These are phyloP conservation scores for Spisula subtruncata DNA, from an alignment of 2,888 invertebrate genomes.

Conservation along the genomic window DNA sequence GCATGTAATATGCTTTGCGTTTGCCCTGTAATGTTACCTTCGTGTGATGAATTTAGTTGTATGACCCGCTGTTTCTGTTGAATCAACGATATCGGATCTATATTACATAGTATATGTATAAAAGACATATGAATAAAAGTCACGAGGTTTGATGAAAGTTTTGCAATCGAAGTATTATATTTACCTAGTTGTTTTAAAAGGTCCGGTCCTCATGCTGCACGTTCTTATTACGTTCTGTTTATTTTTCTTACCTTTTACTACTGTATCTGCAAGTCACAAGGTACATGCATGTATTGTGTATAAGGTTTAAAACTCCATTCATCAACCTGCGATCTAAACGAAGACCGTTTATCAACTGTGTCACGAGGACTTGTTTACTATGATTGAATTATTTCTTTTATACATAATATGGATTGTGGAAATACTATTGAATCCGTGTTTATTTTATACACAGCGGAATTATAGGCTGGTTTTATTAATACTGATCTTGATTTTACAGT, in stretches of 20 bases:
- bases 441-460: neutral
- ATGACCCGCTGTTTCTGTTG: too few relatives aligned
- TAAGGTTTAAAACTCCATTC: neutral
- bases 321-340: neutral
- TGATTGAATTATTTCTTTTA: slow-evolving; percentile 10
- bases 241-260: neutral
- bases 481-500: neutral
- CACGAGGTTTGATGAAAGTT: neutral
- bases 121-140: neutral
- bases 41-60: too few relatives aligned
- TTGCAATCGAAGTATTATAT: neutral
- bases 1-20: too few relatives aligned
- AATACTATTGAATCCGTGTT: neutral
- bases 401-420: slow-evolving; percentile 4
- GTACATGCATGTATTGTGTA: slow-evolving; percentile 4
- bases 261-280: neutral
- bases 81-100: too few relatives aligned
- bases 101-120: neutral
- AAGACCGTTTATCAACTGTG: neutral
- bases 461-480: slow-evolving; percentile 5
- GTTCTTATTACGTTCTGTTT: neutral
- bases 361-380: neutral
- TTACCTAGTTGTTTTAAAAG: neutral
- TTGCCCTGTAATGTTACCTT: too few relatives aligned
- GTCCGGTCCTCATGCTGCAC: neutral